A percentile compares a stretch with the other conserved stretches of the same genome.
Evolutionary conservation across 2,797 vertebrate genomes (phyloP).

Genomic region (Lacerta agilis): DNA sequence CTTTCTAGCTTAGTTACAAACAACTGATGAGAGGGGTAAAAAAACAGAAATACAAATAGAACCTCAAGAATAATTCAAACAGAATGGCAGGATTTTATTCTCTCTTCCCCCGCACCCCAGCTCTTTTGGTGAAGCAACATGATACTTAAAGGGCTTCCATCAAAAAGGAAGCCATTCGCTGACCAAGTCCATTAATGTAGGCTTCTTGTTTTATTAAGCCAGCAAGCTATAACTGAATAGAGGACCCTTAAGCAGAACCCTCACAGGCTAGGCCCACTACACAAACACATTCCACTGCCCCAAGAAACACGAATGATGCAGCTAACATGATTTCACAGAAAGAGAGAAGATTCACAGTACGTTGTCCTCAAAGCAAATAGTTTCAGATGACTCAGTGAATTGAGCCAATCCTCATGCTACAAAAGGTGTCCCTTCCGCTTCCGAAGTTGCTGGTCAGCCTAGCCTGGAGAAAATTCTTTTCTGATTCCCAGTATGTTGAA

Average conservation of each 20-base stretch:
- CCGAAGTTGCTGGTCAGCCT: not conserved
- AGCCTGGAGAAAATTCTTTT: not conserved
- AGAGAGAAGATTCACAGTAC: not conserved
- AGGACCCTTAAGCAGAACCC: not conserved
- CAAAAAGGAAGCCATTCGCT: not conserved
- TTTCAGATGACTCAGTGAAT: not conserved
- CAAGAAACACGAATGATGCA: not conserved
- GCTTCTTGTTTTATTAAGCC: not conserved
- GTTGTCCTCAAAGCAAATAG: not conserved
- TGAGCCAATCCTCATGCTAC: not conserved
- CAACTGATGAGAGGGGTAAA: constrained; percentile 70
- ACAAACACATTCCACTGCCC: not conserved
- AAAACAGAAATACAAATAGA: constrained; percentile 76
- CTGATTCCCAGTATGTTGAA: not conserved
- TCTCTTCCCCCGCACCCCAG: not conserved
- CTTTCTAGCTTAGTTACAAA: constrained; percentile 75
- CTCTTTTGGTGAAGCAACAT: not conserved
- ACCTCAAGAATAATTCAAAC: constrained; percentile 67
- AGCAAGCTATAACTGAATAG: not conserved
- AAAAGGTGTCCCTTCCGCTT: too few relatives aligned
- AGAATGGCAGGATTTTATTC: constrained; percentile 50
- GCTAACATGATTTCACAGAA: not conserved
- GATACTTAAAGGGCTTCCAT: constrained; percentile 39
- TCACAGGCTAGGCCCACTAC: not conserved
- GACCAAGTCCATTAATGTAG: not conserved